These are phyloP conservation scores for Phalloptychus januarius DNA, from an alignment of 2,797 vertebrate genomes.

Conservation along the genomic window DNA sequence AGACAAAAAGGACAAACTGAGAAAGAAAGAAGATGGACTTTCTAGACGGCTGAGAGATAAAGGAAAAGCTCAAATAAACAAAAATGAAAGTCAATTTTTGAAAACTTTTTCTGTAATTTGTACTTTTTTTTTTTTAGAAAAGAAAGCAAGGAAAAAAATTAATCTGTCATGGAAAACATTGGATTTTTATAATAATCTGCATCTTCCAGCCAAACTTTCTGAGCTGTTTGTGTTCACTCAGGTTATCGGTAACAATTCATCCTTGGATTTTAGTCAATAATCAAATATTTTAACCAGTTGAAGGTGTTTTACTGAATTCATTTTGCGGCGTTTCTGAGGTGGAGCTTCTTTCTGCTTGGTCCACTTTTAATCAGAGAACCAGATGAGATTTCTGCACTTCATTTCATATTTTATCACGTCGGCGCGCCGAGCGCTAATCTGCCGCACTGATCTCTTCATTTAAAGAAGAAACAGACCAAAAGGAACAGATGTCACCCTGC, in stretches of 20 bases:
- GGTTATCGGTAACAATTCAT: not conserved
- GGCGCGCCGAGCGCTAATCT: conserved; percentile 18
- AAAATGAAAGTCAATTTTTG: no score
- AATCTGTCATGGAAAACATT: no score
- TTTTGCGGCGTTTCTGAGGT: not conserved
- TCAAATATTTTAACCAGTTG: not conserved
- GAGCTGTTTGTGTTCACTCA: not conserved
- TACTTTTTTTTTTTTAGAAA: no score
- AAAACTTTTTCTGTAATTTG: no score
- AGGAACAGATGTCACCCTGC: conserved; percentile 51
- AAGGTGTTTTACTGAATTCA: not conserved
- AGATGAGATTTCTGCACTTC: conserved; percentile 12
- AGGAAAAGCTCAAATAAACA: not conserved
- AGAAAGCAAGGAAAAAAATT: no score
- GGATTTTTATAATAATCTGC: no score
- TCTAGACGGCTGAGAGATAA: not conserved
- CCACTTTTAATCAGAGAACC: conserved; percentile 4
- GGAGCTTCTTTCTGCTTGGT: not conserved
- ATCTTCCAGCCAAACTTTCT: no score
- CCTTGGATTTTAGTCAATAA: not conserved
- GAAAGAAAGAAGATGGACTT: not conserved
- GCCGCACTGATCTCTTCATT: conserved; percentile 45
- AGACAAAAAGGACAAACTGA: not conserved
- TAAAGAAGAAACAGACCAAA: conserved; percentile 17
- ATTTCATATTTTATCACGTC: conserved; percentile 21